Conservation (phyloP, 2,888 invertebrate genomes). For the Pardosa pseudoannulata region DNA sequence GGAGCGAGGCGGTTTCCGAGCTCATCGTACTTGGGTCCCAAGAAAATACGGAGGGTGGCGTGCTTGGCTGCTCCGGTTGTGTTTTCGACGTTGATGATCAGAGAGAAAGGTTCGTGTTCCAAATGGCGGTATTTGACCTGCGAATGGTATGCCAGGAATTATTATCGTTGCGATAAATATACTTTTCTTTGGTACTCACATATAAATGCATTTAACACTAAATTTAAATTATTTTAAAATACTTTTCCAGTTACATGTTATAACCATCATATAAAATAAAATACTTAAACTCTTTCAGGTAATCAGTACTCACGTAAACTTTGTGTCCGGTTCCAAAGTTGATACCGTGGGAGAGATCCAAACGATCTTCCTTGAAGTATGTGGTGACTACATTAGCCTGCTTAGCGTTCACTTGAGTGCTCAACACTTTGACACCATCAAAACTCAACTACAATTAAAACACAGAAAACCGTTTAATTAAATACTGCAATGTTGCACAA, state of each 20-base stretch:
- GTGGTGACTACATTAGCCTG: conserved; percentile 63
- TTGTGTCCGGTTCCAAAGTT: conserved; percentile 78
- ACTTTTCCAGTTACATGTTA: too few relatives aligned
- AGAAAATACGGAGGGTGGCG: conserved; percentile 85
- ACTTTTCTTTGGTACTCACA: too few relatives aligned
- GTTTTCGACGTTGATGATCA: conserved; percentile 79
- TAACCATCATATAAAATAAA: too few relatives aligned
- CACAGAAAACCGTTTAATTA: too few relatives aligned
- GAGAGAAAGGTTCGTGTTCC: conserved; percentile 85
- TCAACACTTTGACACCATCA: conserved; percentile 72
- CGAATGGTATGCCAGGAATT: too few relatives aligned
- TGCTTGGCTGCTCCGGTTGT: conserved; percentile 78
- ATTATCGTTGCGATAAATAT: too few relatives aligned
- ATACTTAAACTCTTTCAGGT: too few relatives aligned
- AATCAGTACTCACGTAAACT: conserved; percentile 51
- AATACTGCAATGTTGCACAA: too few relatives aligned
- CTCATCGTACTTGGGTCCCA: conserved; percentile 84
- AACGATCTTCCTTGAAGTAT: conserved; percentile 86
- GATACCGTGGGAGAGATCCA: conserved; percentile 87
- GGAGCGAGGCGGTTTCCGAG: conserved; percentile 83
- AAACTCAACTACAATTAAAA: conserved; percentile 64
- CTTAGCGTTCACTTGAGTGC: conserved; percentile 62
- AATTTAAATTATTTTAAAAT: too few relatives aligned
- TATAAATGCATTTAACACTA: too few relatives aligned
- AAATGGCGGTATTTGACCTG: conserved; percentile 84